These are phyloP conservation scores for Zootermopsis nevadensis DNA, from an alignment of 2,888 invertebrate species.

Conservation along the genomic window DNA sequence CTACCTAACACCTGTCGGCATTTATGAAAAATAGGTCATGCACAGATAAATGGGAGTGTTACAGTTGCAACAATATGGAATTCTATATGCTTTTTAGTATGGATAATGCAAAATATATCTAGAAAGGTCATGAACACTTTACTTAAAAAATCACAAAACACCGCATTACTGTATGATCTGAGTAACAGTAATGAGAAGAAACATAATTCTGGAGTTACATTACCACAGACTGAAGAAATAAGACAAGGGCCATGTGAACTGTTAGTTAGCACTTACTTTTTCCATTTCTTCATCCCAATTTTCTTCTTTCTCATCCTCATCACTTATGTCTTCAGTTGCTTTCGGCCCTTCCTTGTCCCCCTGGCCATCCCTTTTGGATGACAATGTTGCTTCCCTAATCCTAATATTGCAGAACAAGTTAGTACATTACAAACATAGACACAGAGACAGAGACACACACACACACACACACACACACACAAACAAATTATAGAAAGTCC, in stretches of 20 bases:
- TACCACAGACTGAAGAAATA: neutral
- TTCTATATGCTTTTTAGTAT: no score
- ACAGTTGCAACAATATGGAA: no score
- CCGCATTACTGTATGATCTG: no score
- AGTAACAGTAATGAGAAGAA: no score
- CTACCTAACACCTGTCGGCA: no score
- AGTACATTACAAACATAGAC: slow-evolving; percentile 11
- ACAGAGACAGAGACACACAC: neutral
- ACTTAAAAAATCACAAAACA: no score
- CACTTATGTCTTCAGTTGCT: slow-evolving; percentile 49
- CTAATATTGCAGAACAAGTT: slow-evolving; percentile 34
- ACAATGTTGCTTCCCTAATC: slow-evolving; percentile 43
- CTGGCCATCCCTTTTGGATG: slow-evolving; percentile 41
- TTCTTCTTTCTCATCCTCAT: slow-evolving; percentile 50
- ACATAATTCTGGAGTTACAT: no score
- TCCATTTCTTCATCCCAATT: slow-evolving; percentile 50
- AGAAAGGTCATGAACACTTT: no score
- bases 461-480: neutral
- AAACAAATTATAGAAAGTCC: neutral
- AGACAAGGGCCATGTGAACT: neutral
- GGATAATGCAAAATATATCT: no score
- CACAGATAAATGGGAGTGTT: no score
- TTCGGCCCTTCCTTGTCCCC: slow-evolving; percentile 37
- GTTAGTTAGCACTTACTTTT: slow-evolving; percentile 34
- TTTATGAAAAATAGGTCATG: no score